Percentiles rank a stretch among this genome's conserved stretches.
Evolutionary conservation across 1,140 invertebrate genomes (phyloP).

Genomic region (Apis mellifera): DNA sequence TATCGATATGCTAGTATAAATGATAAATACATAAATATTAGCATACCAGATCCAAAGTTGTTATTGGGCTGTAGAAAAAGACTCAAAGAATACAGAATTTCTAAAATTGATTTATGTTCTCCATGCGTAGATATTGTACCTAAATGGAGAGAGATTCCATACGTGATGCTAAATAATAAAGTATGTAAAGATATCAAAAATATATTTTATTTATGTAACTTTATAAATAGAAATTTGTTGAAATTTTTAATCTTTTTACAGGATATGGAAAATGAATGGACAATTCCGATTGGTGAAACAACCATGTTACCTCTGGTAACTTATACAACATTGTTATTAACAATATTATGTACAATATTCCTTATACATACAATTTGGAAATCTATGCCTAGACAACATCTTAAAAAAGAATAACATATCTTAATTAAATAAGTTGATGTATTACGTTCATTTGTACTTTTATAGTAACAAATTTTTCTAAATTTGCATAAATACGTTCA

Average conservation of each 20-base stretch:
- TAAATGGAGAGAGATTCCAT: constrained; percentile 75
- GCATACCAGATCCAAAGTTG: constrained; percentile 66
- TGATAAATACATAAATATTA: constrained; percentile 65
- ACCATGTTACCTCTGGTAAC: constrained; percentile 52
- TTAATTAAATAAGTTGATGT: background rate
- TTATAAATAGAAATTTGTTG: background rate
- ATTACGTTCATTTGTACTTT: background rate
- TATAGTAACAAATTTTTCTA: background rate
- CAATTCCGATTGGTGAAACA: constrained; percentile 71
- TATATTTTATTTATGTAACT: background rate
- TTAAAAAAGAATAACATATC: constrained; percentile 44
- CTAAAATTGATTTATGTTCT: constrained; percentile 71
- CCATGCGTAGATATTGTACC: constrained; percentile 63
- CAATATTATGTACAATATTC: constrained; percentile 57
- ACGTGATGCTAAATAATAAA: constrained; percentile 63
- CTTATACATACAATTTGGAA: constrained; percentile 59
- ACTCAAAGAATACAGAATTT: constrained; percentile 68
- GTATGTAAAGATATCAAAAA: background rate
- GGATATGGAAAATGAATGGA: constrained; percentile 64
- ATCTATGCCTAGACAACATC: constrained; percentile 3
- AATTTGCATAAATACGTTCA: background rate
- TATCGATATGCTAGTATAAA: constrained; percentile 71
- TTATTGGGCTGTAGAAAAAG: constrained; percentile 74
- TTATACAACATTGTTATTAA: constrained; percentile 61
- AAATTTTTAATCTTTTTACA: background rate